Evolutionary conservation across 1,140 invertebrate species (phyloP), one percentile per base, ranked within the genome.

Genomic region (Drosophila tristis): DNA sequence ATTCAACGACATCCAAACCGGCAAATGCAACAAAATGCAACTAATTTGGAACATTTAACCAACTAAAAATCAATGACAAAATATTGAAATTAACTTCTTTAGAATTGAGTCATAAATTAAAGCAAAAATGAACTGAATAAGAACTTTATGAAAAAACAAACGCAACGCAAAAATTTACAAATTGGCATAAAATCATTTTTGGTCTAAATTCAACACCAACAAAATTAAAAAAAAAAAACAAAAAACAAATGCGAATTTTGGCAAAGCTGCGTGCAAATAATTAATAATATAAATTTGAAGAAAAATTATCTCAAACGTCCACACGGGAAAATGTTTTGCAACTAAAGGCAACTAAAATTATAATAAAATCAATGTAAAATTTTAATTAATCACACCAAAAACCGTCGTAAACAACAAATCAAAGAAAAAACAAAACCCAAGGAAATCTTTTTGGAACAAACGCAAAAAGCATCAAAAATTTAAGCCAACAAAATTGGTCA

Each of bases 401-500:
- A 57, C 53, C 74, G 39, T 73, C 56, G 45, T 23, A 65, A 81
- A 42, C 16, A 79, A 72, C 54, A 74, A 58, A 45, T 39, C 31
- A 15, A 45, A 31, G 9, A 54, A 54, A 48, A 59, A 25, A 25
- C 23, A 25, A 68, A 58, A 11, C 45, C n/a, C 5, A 74, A 51
- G 63, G 48, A 81, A 73, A 63, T 57, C 45, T 75, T 75, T 74
- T 66, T 66, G 64, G 43, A 74, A 74, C 60, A 80, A 85, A 70
- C 35, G 70, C 57, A 79, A 76, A 86, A 86, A 91, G 72, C 54
- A 64, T 67, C 68, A 72, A 91, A 91, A 91, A 90, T 90, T 90
- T 80, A 91, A 81, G 70, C 73, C 80, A 82, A 91, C 62, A 53
- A 90, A 91, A 91, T 91, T 91, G 84, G 79, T 80, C 71, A 90